Percentiles rank a stretch among this genome's conserved stretches.
Evolutionary conservation across 92 coral and sea anemone genomes (phyloP).

Genomic region (Diadumene lineata): DNA sequence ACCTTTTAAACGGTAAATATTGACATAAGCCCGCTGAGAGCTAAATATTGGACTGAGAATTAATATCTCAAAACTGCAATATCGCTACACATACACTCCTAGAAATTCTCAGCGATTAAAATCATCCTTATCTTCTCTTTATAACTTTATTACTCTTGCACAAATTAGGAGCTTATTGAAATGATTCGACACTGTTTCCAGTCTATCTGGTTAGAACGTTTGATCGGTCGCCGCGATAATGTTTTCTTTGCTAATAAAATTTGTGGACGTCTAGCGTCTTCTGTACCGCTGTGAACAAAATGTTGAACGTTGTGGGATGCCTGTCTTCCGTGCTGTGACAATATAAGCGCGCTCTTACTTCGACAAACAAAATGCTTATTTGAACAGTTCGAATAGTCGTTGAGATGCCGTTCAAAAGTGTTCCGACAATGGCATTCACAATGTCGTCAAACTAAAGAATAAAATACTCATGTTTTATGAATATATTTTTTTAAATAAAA

Average conservation of each 20-base stretch:
- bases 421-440: not conserved
- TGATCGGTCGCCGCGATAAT: slow-evolving; percentile 2
- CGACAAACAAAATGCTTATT: slow-evolving; percentile 16
- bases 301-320: slow-evolving; percentile 24
- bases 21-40: slow-evolving; percentile 40
- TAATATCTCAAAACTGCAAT: slow-evolving; percentile 17
- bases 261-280: slow-evolving; percentile 7
- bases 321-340: slow-evolving; percentile 2
- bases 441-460: not conserved
- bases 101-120: not conserved
- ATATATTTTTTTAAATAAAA: no score
- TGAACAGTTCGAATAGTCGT: not conserved
- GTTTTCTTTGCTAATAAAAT: slow-evolving; percentile 30
- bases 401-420: not conserved
- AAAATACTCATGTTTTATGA: not conserved
- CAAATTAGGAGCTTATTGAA: not conserved
- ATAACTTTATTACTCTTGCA: not conserved
- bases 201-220: not conserved
- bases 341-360: slow-evolving; percentile 6
- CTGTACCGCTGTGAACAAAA: slow-evolving; percentile 29
- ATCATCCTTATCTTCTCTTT: not conserved
- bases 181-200: not conserved
- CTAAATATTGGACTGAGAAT: slow-evolving; percentile 22
- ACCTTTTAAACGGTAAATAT: slow-evolving; percentile 26
- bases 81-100: slow-evolving; percentile 2